Conservation (phyloP, 1,140 invertebrate genomes). For the Maniola jurtina region DNA sequence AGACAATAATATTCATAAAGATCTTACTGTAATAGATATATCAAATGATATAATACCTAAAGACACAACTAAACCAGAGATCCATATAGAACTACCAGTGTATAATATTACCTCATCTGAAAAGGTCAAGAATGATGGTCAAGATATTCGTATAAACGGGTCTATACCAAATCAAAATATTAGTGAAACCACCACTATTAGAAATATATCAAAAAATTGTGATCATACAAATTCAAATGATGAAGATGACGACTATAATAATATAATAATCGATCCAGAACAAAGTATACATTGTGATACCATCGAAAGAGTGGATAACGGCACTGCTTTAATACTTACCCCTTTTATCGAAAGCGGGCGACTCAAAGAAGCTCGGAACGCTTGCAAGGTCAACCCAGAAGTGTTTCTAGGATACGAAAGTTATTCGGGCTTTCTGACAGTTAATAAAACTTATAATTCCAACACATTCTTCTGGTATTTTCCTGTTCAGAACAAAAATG, state of each 20-base stretch:
- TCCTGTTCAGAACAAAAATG: constrained; percentile 72
- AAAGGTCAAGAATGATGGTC: too few relatives aligned
- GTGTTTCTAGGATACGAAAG: constrained; percentile 59
- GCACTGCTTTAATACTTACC: constrained; percentile 82
- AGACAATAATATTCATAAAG: not conserved
- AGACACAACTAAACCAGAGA: constrained; percentile 8
- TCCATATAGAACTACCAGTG: not conserved
- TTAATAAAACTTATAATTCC: constrained; percentile 81
- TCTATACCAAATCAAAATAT: not conserved
- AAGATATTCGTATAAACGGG: not conserved
- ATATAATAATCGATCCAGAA: constrained; percentile 1
- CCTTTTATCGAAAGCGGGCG: constrained; percentile 80
- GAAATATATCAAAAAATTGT: constrained; percentile 1
- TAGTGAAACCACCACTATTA: not conserved
- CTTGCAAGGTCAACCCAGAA: constrained; percentile 44
- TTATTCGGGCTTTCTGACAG: constrained; percentile 82
- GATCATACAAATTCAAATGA: constrained; percentile 8
- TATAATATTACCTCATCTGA: not conserved
- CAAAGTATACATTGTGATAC: constrained; percentile 16
- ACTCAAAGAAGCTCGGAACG: constrained; percentile 47
- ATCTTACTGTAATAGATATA: not conserved
- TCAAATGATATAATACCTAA: constrained; percentile 26
- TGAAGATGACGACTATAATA: constrained; percentile 16
- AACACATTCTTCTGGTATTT: constrained; percentile 87
- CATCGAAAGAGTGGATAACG: constrained; percentile 70